These are phyloP conservation scores for Charadrius vociferus DNA, from an alignment of 2,113 vertebrate genomes.

Conservation along the genomic window DNA sequence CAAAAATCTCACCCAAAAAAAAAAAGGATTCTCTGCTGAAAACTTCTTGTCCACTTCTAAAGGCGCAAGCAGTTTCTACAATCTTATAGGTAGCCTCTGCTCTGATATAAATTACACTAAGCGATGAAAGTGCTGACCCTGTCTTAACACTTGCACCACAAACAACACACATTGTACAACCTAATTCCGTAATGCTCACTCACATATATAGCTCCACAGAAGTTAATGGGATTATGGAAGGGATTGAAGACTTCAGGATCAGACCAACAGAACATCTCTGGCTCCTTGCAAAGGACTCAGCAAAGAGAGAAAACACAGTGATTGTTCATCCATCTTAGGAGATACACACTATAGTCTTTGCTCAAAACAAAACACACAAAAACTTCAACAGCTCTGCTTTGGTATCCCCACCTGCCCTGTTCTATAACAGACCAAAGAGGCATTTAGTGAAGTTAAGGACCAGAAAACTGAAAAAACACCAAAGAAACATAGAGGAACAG, in stretches of 20 bases:
- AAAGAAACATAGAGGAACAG: neutral
- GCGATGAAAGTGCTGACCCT: conserved; percentile 37
- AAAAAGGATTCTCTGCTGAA: neutral
- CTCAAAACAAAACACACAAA: neutral
- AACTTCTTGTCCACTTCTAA: neutral
- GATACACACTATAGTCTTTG: neutral
- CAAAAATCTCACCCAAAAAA: neutral
- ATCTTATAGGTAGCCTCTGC: neutral
- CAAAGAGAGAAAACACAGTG: neutral
- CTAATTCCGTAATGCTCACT: conserved; percentile 15
- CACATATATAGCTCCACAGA: conserved; percentile 17
- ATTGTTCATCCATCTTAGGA: neutral
- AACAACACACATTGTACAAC: neutral
- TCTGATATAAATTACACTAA: neutral
- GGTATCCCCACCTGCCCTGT: neutral
- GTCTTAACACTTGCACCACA: neutral
- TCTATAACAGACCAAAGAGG: neutral
- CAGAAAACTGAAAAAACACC: neutral
- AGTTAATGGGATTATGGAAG: conserved; percentile 23
- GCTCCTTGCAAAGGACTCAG: neutral
- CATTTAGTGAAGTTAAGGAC: neutral
- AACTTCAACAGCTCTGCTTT: neutral
- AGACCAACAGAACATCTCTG: neutral
- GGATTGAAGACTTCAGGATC: conserved; percentile 1
- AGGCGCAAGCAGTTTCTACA: neutral